These are phyloP conservation scores for Eubasilissa regina DNA, from an alignment of 1,140 invertebrate species.

Conservation along the genomic window DNA sequence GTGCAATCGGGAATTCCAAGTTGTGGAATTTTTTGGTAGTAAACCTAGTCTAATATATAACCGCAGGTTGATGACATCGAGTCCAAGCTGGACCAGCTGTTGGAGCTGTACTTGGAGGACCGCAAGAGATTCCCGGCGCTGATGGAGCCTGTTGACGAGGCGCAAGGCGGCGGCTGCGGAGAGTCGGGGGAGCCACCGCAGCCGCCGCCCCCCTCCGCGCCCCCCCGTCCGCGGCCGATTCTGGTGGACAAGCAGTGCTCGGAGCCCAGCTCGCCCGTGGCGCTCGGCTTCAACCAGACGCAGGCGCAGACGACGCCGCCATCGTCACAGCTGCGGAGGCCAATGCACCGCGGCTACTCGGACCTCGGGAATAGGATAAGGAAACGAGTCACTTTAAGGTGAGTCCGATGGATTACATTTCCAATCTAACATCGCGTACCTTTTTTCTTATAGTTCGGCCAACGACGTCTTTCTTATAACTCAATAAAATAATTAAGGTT, in stretches of 20 bases:
- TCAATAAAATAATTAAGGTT: too few relatives aligned
- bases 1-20: too few relatives aligned
- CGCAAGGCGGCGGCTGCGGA: conserved; percentile 38
- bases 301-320: conserved; percentile 62
- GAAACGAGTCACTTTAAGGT: conserved; percentile 88
- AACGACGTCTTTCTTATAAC: too few relatives aligned
- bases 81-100: conserved; percentile 92
- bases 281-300: conserved; percentile 66
- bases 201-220: conserved; percentile 44
- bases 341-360: conserved; percentile 84
- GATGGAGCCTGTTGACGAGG: too few relatives aligned
- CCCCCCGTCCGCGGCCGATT: conserved; percentile 74
- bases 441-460: too few relatives aligned
- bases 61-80: conserved; percentile 93
- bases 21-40: conserved; percentile 1
- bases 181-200: conserved; percentile 58
- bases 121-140: conserved; percentile 75
- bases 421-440: too few relatives aligned
- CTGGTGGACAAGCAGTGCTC: conserved; percentile 83
- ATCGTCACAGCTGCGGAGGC: conserved; percentile 67
- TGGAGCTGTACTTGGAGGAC: conserved; percentile 95
- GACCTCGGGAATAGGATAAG: conserved; percentile 87
- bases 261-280: conserved; percentile 83
- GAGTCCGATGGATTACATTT: conserved; percentile 59
- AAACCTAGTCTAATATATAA: neutral